Evolutionary conservation across 2,888 invertebrate genomes (phyloP).

Genomic region (Hemicrepidius hirtus): DNA sequence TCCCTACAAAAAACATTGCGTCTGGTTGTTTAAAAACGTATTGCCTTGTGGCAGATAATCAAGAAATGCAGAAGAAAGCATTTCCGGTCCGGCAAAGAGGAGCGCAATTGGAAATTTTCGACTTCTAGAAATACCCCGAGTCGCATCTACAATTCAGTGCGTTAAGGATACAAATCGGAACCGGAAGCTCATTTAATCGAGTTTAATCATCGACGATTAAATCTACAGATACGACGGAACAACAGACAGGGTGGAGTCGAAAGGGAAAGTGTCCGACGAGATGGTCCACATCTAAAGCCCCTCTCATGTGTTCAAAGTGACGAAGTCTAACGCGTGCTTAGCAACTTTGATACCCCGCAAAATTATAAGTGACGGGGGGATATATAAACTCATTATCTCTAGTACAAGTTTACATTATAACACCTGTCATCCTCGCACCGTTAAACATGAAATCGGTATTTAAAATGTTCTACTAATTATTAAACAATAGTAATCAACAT

Average conservation of each 20-base stretch:
- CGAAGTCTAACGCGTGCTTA: slow-evolving; percentile 31
- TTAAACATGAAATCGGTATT: slow-evolving; percentile 45
- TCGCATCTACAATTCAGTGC: too few species aligned
- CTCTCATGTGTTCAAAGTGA: slow-evolving; percentile 42
- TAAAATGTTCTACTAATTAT: slow-evolving; percentile 20
- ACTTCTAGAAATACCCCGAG: too few species aligned
- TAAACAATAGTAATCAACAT: not conserved
- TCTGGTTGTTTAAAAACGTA: not conserved
- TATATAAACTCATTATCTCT: slow-evolving; percentile 40
- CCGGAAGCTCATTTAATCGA: slow-evolving; percentile 11
- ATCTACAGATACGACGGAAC: slow-evolving; percentile 42
- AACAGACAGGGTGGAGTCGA: slow-evolving; percentile 53
- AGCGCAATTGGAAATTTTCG: too few species aligned
- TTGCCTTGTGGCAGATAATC: not conserved
- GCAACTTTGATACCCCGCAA: slow-evolving; percentile 6
- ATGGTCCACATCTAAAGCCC: slow-evolving; percentile 42
- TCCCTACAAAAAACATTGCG: not conserved
- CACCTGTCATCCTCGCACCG: slow-evolving; percentile 24
- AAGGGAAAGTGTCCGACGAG: slow-evolving; percentile 55
- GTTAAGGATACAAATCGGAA: not conserved
- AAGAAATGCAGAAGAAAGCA: slow-evolving; percentile 10
- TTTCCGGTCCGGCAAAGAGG: slow-evolving; percentile 1
- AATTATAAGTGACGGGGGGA: slow-evolving; percentile 39
- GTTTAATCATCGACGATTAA: slow-evolving; percentile 18
- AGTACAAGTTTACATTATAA: slow-evolving; percentile 34